Evolutionary conservation across 1,140 invertebrate species (phyloP).

Genomic region (Heliconius eleuchia): DNA sequence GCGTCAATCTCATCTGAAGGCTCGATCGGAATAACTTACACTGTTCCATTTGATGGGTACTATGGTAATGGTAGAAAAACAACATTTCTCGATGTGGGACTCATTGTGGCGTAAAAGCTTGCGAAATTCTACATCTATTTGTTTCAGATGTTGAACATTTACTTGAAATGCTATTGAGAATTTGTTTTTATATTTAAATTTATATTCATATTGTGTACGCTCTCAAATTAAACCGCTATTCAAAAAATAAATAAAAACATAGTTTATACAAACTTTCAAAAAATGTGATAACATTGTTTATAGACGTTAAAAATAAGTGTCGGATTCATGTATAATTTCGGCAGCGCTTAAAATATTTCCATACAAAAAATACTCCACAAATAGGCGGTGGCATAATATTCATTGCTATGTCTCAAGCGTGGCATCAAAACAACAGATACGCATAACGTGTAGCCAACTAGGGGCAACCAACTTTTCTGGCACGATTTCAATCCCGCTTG

Average conservation of each 20-base stretch:
- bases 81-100: neutral
- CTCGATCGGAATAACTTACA: conserved; percentile 24
- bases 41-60: conserved; percentile 24
- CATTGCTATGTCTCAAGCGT: conserved; percentile 9
- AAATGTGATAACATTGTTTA: neutral
- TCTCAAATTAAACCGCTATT: neutral
- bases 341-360: neutral
- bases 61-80: conserved; percentile 21
- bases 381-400: conserved; percentile 4
- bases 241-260: no score
- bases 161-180: neutral
- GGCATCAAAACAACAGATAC: conserved; percentile 23
- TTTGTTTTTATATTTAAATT: neutral
- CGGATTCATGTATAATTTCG: neutral
- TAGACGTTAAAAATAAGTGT: no score
- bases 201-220: neutral
- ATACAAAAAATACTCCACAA: neutral
- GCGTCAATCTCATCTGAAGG: conserved; percentile 40
- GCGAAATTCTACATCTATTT: neutral
- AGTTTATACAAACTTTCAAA: neutral
- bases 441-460: conserved; percentile 38
- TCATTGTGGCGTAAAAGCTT: neutral
- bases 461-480: conserved; percentile 47
- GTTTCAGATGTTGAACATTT: neutral
- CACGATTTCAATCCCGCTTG: conserved; percentile 54